Percentiles rank a stretch among this genome's conserved stretches.
Conservation (phyloP, 2,888 invertebrate genomes). For the Leptopilina myrica region DNA sequence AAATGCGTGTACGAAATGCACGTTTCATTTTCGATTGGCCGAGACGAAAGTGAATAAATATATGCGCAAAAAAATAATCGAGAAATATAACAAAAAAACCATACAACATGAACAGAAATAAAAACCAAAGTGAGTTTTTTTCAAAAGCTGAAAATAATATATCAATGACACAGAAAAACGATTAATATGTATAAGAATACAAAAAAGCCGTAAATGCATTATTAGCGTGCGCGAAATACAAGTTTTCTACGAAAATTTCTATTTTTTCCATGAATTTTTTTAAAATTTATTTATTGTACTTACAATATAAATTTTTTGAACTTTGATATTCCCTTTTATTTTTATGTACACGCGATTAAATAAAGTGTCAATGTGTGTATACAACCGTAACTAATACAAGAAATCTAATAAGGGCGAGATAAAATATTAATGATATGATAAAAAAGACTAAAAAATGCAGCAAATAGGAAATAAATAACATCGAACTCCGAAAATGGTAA, state of each 20-base stretch:
- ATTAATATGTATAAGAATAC: constrained; percentile 1
- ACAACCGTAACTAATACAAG: constrained; percentile 55
- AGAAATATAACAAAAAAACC: neutral
- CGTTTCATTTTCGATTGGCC: constrained; percentile 16
- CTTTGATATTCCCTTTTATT: neutral
- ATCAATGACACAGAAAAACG: constrained; percentile 40
- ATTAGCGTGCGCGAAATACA: constrained; percentile 30
- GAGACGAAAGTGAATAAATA: constrained; percentile 9
- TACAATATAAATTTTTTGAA: neutral
- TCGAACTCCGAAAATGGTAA: constrained; percentile 55
- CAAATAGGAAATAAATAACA: constrained; percentile 60
- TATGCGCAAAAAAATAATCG: constrained; percentile 25
- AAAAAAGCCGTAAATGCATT: constrained; percentile 36
- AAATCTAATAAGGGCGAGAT: constrained; percentile 38
- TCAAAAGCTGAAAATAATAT: constrained; percentile 19
- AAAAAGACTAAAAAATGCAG: constrained; percentile 64
- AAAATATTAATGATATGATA: constrained; percentile 44
- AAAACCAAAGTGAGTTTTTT: constrained; percentile 41
- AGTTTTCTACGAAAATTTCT: constrained; percentile 7
- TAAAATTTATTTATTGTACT: neutral
- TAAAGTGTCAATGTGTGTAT: constrained; percentile 54
- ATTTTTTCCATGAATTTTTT: neutral
- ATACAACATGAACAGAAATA: constrained; percentile 28
- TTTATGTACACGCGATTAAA: constrained; percentile 15
- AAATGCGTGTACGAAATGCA: constrained; percentile 55